Conservation (phyloP, 2,797 vertebrate species). For the Onychomys leucogaster region DNA sequence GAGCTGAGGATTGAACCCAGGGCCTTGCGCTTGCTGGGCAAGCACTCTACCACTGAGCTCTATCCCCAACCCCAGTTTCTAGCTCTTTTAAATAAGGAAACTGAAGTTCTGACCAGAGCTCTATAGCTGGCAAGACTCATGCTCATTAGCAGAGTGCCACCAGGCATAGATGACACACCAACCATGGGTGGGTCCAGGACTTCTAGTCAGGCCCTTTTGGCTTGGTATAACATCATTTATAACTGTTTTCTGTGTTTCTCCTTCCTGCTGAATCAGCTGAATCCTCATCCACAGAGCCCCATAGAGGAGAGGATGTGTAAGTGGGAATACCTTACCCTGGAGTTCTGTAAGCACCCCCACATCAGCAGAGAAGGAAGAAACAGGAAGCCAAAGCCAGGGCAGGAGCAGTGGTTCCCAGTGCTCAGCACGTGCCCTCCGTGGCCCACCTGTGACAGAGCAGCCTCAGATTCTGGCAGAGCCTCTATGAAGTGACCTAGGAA, state of each 20-base stretch:
- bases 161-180: background rate
- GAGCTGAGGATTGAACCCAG: too few species aligned
- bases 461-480: conserved; percentile 69
- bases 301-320: background rate
- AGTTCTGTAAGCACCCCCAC: background rate
- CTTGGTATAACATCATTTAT: background rate
- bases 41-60: too few species aligned
- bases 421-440: conserved; percentile 37
- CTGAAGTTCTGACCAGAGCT: background rate
- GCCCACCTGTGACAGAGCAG: conserved; percentile 60
- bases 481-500: conserved; percentile 65
- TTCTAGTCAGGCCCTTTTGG: background rate
- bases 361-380: background rate
- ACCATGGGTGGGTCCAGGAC: background rate
- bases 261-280: background rate
- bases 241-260: background rate
- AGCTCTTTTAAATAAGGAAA: background rate
- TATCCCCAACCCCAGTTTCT: too few species aligned
- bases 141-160: background rate
- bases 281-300: background rate
- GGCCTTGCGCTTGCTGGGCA: too few species aligned
- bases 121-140: background rate
- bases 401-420: background rate
- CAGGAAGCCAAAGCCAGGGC: background rate
- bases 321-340: background rate